Evolutionary conservation across 2,888 invertebrate genomes (phyloP).

Genomic region (Brachycybe producta): DNA sequence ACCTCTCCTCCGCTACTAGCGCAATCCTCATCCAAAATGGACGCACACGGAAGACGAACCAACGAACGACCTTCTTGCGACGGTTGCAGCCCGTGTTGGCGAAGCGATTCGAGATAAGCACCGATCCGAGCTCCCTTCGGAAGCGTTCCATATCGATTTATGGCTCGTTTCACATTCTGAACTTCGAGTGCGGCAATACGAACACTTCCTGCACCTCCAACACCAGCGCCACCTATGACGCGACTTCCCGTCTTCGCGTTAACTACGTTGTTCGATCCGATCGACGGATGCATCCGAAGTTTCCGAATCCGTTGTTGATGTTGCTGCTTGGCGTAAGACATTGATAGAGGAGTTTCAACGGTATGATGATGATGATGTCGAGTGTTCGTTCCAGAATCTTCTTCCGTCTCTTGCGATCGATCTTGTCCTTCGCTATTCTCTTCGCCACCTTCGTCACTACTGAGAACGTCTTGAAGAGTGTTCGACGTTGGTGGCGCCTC

Average conservation of each 20-base stretch:
- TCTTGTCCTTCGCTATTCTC: slow-evolving; percentile 59
- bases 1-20: too few species aligned
- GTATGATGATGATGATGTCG: slow-evolving; percentile 29
- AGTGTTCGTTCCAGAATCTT: slow-evolving; percentile 51
- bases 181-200: slow-evolving; percentile 88
- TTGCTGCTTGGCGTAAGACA: slow-evolving; percentile 29
- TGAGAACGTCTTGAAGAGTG: slow-evolving; percentile 25
- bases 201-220: slow-evolving; percentile 33
- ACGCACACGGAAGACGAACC: too few species aligned
- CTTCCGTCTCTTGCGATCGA: slow-evolving; percentile 60
- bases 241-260: too few species aligned
- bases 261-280: slow-evolving; percentile 39
- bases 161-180: slow-evolving; percentile 82
- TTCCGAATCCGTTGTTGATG: slow-evolving; percentile 44
- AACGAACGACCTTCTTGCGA: slow-evolving; percentile 18
- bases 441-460: slow-evolving; percentile 41
- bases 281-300: slow-evolving; percentile 44
- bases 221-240: slow-evolving; percentile 20
- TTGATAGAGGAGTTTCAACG: not conserved
- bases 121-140: slow-evolving; percentile 94
- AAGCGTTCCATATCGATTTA: slow-evolving; percentile 75
- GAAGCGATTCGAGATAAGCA: slow-evolving; percentile 84
- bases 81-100: slow-evolving; percentile 53
- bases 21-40: too few species aligned
- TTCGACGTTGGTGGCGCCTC: not conserved